Base-by-base conservation (phyloP, 2,113 vertebrate genomes). In the Anoura caudifer region DNA sequence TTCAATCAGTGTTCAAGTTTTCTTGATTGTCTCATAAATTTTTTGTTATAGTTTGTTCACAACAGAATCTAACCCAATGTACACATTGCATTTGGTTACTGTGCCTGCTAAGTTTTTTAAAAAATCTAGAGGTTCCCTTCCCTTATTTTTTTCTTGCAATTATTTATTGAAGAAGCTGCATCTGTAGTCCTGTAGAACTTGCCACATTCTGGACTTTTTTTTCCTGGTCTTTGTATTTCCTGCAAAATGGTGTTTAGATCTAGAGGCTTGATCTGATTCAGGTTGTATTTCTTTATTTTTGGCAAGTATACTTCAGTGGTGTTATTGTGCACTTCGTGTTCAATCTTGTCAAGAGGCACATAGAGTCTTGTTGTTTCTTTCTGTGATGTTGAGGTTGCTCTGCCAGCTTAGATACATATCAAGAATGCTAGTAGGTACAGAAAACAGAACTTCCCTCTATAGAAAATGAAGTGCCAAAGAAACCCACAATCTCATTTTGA, bases 301-400 rank as follows among this genome's bases (percentile, higher is more conserved):
- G 38, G 61, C 67, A 67, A 87, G 72, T 31, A 3, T n/a, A 56
- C 26, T 73, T 89, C 19, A 47, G 41, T 54, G 81, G 41, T 43
- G 81, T 95, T 72, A 72, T 5, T n/a, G 11, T 85, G 73, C 17
- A 54, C 47, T 22, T 97, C 90, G 65, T 94, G 87, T 75, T 77
- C 85, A 94, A 77, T 97, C 76, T 76, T 59, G 90, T 87, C 43
- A 54, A 82, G 77, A 96, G 70, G 45, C 59, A 50, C 45, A 19
- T 41, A 11, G 45, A 43, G 63, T 65, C 86, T 94, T 69, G 3
- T 63, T 85, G 77, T 91, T 41, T 80, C 45, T 75, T 41, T 82
- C 38, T 90, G 45, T 38, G 1, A 75, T 61, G 41, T 31, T 69
- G 50, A 59, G 7, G 41, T 41, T 52, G 76, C 80, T 73, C 50